These are phyloP conservation scores for Herpetotheres cachinnans DNA, from an alignment of 2,113 vertebrate genomes.

Conservation along the genomic window DNA sequence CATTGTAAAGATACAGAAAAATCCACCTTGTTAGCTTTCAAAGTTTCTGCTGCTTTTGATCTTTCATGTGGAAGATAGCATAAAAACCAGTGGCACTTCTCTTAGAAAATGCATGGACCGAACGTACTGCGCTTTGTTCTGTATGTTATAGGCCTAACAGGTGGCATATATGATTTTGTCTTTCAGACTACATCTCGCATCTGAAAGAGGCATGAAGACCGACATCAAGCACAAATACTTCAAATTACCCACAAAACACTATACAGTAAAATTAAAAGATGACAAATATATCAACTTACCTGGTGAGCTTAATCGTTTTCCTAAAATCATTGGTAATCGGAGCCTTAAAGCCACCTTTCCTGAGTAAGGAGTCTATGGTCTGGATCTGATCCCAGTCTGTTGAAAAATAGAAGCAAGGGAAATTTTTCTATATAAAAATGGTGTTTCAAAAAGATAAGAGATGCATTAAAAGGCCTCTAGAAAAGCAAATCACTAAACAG, in stretches of 20 bases:
- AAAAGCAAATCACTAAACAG: neutral
- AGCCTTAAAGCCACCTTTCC: slow-evolving; percentile 87
- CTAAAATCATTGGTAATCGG: slow-evolving; percentile 86
- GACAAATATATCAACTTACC: slow-evolving; percentile 60
- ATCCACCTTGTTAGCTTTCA: neutral
- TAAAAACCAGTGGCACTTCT: neutral
- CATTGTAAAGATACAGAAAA: neutral
- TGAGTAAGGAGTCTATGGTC: slow-evolving; percentile 87
- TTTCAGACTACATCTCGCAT: neutral
- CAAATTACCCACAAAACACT: neutral
- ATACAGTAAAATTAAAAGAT: neutral
- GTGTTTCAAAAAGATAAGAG: neutral
- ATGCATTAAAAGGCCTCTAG: neutral
- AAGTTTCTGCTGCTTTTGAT: neutral
- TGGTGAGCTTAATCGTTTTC: slow-evolving; percentile 86
- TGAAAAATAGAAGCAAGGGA: slow-evolving; percentile 27
- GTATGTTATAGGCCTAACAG: neutral
- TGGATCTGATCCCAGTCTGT: slow-evolving; percentile 88
- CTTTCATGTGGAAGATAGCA: neutral
- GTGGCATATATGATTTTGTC: neutral
- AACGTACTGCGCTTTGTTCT: neutral
- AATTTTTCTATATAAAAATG: neutral
- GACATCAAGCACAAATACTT: neutral
- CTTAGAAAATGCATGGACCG: neutral
- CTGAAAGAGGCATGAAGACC: neutral